Percentiles rank a stretch among this genome's conserved stretches.
These are phyloP conservation scores for Oligia latruncula DNA, from an alignment of 2,888 invertebrate genomes.

Conservation along the genomic window DNA sequence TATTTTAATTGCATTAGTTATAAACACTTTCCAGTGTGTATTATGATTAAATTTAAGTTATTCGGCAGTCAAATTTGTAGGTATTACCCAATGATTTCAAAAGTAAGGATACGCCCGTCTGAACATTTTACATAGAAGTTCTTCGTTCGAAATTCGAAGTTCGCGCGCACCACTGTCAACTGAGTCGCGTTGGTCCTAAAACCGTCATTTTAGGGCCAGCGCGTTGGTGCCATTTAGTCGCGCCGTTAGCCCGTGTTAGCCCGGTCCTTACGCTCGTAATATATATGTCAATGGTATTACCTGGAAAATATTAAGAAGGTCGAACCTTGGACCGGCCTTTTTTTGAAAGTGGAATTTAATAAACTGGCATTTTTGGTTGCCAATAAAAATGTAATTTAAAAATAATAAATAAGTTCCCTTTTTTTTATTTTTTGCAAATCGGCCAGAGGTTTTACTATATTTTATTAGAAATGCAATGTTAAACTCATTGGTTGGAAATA, in stretches of 20 bases:
- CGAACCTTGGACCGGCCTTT: neutral
- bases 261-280: too few relatives aligned
- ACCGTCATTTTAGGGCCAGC: too few relatives aligned
- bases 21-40: neutral
- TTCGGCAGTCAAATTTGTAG: conserved; percentile 9
- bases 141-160: too few relatives aligned
- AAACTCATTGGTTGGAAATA: conserved; percentile 21
- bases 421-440: conserved; percentile 2
- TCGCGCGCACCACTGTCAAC: too few relatives aligned
- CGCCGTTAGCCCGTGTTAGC: too few relatives aligned
- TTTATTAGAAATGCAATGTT: neutral
- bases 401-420: conserved; percentile 8
- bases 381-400: conserved; percentile 2
- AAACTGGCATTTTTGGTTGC: neutral
- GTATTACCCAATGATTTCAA: too few relatives aligned
- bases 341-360: conserved; percentile 10
- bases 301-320: neutral
- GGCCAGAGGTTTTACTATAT: conserved; percentile 7
- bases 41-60: neutral
- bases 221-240: too few relatives aligned
- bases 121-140: too few relatives aligned
- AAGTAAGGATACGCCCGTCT: too few relatives aligned
- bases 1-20: conserved; percentile 2
- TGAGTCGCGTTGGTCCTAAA: too few relatives aligned
- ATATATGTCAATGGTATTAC: too few relatives aligned